Evolutionary conservation across 2,888 invertebrate genomes (phyloP).

Genomic region (Alloscopus bannaensis): DNA sequence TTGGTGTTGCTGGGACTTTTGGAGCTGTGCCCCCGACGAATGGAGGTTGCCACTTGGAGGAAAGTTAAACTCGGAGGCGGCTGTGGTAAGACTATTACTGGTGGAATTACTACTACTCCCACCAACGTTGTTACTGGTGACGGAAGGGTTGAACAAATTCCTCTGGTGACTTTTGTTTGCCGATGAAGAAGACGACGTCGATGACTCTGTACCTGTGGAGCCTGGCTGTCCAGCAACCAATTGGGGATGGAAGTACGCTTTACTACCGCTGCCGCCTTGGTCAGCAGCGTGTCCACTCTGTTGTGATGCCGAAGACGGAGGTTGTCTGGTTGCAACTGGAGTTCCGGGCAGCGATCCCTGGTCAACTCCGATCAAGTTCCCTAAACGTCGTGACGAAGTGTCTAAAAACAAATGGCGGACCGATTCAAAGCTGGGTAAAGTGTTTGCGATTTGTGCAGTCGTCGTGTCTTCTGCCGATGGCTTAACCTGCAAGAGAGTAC

Average conservation of each 20-base stretch:
- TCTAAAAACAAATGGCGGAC: constrained; percentile 73
- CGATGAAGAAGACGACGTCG: constrained; percentile 16
- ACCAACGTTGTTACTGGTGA: constrained; percentile 23
- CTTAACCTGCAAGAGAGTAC: constrained; percentile 71
- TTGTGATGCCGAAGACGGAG: constrained; percentile 41
- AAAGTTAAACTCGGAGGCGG: constrained; percentile 48
- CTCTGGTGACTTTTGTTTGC: constrained; percentile 56
- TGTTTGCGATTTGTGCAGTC: constrained; percentile 72
- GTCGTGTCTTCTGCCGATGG: constrained; percentile 73
- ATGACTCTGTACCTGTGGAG: no score
- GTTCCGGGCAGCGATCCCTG: constrained; percentile 65
- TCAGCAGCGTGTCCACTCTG: constrained; percentile 29
- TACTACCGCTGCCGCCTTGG: constrained; percentile 34
- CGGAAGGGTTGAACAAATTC: constrained; percentile 40
- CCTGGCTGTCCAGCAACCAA: constrained; percentile 36
- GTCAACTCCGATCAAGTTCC: constrained; percentile 80
- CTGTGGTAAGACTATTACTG: constrained; percentile 33
- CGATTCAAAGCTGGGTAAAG: constrained; percentile 72
- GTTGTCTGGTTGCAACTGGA: constrained; percentile 54
- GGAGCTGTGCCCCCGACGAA: constrained; percentile 47
- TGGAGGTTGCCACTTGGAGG: constrained; percentile 46
- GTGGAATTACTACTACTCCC: constrained; percentile 20
- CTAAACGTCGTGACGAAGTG: constrained; percentile 76
- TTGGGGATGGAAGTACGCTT: constrained; percentile 42
- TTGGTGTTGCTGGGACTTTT: constrained; percentile 52